Evolutionary conservation across 2,888 invertebrate species (phyloP).

Genomic region (Gymnoscelis rufifasciata): DNA sequence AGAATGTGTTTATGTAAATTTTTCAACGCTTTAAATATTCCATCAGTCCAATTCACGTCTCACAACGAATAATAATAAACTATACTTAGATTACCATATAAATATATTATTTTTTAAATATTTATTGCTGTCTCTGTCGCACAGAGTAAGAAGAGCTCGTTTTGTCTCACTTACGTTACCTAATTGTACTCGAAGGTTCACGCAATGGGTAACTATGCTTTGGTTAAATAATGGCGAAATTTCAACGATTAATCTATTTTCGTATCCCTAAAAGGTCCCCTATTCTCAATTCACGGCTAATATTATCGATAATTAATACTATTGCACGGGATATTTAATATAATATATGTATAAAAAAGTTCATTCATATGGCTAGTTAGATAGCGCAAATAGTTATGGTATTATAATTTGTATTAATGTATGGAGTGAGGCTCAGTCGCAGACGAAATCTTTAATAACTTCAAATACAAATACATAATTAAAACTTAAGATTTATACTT

Average conservation of each 20-base stretch:
- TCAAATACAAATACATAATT: no score
- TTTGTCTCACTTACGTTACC: slow-evolving; percentile 64
- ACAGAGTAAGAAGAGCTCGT: slow-evolving; percentile 71
- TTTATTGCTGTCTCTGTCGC: slow-evolving; percentile 76
- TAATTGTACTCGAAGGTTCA: slow-evolving; percentile 44
- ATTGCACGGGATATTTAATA: not conserved
- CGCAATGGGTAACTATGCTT: slow-evolving; percentile 37
- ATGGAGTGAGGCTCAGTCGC: no score
- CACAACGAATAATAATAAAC: slow-evolving; percentile 24
- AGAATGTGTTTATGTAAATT: no score
- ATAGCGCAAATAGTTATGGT: not conserved
- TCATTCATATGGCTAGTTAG: not conserved
- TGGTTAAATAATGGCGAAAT: slow-evolving; percentile 41
- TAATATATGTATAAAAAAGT: not conserved
- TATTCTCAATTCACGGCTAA: slow-evolving; percentile 26
- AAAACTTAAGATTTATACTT: no score
- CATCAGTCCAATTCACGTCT: slow-evolving; percentile 13
- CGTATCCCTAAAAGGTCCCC: slow-evolving; percentile 44
- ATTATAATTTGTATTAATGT: not conserved
- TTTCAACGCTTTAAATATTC: not conserved
- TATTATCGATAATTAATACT: slow-evolving; percentile 2
- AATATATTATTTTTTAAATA: slow-evolving; percentile 44
- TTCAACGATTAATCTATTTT: slow-evolving; percentile 28
- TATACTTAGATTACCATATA: slow-evolving; percentile 37
- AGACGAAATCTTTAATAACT: no score